These are phyloP conservation scores for Cinclus cinclus DNA, from an alignment of 2,113 vertebrate genomes.

Conservation along the genomic window DNA sequence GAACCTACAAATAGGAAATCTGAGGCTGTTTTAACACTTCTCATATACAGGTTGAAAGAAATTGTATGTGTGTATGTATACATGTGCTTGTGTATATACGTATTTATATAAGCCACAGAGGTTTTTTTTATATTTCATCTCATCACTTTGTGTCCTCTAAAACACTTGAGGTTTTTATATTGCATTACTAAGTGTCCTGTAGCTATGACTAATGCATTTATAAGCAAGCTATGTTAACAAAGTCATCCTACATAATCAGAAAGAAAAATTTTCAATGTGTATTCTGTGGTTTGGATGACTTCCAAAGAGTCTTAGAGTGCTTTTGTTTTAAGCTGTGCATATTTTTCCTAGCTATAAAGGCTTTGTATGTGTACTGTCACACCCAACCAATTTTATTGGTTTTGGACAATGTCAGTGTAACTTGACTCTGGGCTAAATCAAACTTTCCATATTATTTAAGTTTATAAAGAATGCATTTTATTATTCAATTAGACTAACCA, in stretches of 20 bases:
- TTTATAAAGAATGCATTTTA: neutral
- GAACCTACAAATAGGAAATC: slow-evolving; percentile 34
- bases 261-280: neutral
- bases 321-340: slow-evolving; percentile 1
- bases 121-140: slow-evolving; percentile 17
- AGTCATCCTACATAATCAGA: neutral
- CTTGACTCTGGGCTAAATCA: neutral
- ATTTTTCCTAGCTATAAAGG: slow-evolving; percentile 30
- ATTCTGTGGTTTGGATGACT: slow-evolving; percentile 44
- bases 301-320: slow-evolving; percentile 50
- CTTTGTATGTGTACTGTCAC: slow-evolving; percentile 34
- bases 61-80: slow-evolving; percentile 18
- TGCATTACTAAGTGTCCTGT: slow-evolving; percentile 33
- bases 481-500: neutral
- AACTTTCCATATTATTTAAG: neutral
- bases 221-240: neutral
- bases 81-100: slow-evolving; percentile 27
- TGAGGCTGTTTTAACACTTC: slow-evolving; percentile 41
- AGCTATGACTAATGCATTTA: slow-evolving; percentile 38
- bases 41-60: slow-evolving; percentile 35
- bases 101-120: neutral
- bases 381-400: neutral
- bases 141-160: slow-evolving; percentile 24
- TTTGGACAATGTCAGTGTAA: slow-evolving; percentile 6
- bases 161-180: slow-evolving; percentile 53